These are phyloP conservation scores for Euwallacea fornicatus DNA, from an alignment of 1,140 invertebrate species.

Conservation along the genomic window DNA sequence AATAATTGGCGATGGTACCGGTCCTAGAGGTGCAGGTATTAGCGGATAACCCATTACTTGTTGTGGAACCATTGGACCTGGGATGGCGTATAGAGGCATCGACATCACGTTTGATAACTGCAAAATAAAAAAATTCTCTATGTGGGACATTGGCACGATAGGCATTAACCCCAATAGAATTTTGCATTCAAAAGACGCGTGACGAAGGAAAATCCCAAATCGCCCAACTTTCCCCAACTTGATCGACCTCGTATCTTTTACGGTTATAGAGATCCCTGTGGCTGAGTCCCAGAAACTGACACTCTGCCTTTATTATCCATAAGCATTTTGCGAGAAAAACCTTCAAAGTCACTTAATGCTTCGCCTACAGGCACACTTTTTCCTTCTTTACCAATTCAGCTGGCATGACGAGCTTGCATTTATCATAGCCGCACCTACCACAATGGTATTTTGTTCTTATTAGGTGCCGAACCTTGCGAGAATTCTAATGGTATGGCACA, in stretches of 20 bases:
- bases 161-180: too few relatives aligned
- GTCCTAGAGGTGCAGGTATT: conserved; percentile 50
- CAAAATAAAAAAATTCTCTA: conserved; percentile 17
- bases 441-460: conserved; percentile 13
- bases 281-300: too few relatives aligned
- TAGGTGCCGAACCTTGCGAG: conserved; percentile 2
- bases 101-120: conserved; percentile 38
- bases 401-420: conserved; percentile 15
- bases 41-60: conserved; percentile 45
- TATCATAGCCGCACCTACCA: conserved; percentile 9
- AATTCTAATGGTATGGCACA: conserved; percentile 1
- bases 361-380: conserved; percentile 1
- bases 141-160: too few relatives aligned
- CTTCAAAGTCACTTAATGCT: too few relatives aligned
- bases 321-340: too few relatives aligned
- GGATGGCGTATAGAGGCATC: conserved; percentile 39
- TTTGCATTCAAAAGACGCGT: too few relatives aligned
- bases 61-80: conserved; percentile 35
- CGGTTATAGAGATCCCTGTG: too few relatives aligned
- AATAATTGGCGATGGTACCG: conserved; percentile 50
- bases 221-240: too few relatives aligned
- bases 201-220: too few relatives aligned
- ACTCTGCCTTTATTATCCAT: too few relatives aligned
- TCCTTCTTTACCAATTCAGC: conserved; percentile 12
- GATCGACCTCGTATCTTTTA: too few relatives aligned